Conservation (phyloP, 2,797 vertebrate genomes). For the Sphaeramia orbicularis region DNA sequence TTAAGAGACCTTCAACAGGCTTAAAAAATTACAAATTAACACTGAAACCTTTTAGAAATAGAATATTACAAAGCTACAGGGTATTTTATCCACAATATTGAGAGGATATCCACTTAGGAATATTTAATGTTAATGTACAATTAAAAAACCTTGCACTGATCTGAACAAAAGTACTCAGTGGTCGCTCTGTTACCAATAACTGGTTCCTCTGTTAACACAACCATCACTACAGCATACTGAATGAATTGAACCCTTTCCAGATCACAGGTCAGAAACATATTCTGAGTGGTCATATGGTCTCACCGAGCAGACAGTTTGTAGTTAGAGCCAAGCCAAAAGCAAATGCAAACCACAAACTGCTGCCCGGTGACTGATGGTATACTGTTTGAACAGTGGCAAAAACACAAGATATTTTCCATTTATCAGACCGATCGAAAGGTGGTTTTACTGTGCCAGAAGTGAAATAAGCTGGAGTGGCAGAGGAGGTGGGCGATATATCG, state of each 20-base stretch:
- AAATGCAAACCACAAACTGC: conserved; percentile 39
- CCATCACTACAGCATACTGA: conserved; percentile 26
- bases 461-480: not conserved
- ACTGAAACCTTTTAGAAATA: not conserved
- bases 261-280: conserved; percentile 48
- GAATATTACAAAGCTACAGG: not conserved
- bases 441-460: not conserved
- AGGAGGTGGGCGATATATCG: not conserved
- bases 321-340: conserved; percentile 59
- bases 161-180: conserved; percentile 11
- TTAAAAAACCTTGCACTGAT: conserved; percentile 9
- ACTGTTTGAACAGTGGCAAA: conserved; percentile 48
- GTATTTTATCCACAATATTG: not conserved
- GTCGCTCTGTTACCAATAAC: not conserved
- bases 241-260: conserved; percentile 52
- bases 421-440: not conserved
- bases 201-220: not conserved
- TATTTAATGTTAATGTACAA: conserved; percentile 6
- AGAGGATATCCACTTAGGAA: not conserved
- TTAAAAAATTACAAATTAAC: not conserved
- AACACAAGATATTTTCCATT: conserved; percentile 15
- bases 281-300: conserved; percentile 53
- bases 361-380: conserved; percentile 42
- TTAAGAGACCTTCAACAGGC: conserved; percentile 22
- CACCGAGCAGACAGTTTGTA: conserved; percentile 58